Percentiles rank a stretch among this genome's conserved stretches.
Conservation (phyloP, 2,113 vertebrate genomes). For the Agelaius tricolor region DNA sequence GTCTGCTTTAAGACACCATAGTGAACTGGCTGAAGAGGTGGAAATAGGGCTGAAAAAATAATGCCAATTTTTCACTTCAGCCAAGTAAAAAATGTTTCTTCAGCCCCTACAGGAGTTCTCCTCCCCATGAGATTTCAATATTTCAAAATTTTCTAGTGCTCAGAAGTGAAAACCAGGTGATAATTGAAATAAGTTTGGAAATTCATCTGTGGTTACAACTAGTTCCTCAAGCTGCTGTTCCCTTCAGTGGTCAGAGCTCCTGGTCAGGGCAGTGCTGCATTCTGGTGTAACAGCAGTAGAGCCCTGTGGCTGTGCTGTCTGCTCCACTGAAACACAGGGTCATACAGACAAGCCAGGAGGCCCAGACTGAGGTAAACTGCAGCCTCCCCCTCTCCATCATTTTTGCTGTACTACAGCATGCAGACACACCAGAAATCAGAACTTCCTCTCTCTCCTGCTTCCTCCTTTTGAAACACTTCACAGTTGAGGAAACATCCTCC, state of each 20-base stretch:
- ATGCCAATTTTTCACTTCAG: neutral
- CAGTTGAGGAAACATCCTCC: neutral
- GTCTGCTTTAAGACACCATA: neutral
- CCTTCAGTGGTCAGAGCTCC: neutral
- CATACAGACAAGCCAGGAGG: neutral
- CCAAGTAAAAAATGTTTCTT: neutral
- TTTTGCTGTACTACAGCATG: neutral
- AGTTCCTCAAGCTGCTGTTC: neutral
- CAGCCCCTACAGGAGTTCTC: neutral
- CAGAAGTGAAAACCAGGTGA: neutral
- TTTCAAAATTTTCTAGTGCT: neutral
- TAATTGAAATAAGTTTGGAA: neutral
- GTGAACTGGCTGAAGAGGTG: neutral
- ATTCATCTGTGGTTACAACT: neutral
- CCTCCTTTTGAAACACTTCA: neutral
- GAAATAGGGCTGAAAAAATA: neutral
- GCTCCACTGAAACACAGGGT: neutral
- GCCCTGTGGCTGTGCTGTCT: neutral
- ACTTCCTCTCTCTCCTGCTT: neutral
- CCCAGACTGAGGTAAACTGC: neutral
- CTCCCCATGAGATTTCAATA: neutral
- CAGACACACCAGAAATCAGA: neutral
- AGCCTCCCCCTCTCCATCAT: neutral
- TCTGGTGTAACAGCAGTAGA: neutral
- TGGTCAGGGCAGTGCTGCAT: neutral